phyloP scores from a whole-genome alignment of 2,888 invertebrate species.

The Germaria angustata region DNA sequence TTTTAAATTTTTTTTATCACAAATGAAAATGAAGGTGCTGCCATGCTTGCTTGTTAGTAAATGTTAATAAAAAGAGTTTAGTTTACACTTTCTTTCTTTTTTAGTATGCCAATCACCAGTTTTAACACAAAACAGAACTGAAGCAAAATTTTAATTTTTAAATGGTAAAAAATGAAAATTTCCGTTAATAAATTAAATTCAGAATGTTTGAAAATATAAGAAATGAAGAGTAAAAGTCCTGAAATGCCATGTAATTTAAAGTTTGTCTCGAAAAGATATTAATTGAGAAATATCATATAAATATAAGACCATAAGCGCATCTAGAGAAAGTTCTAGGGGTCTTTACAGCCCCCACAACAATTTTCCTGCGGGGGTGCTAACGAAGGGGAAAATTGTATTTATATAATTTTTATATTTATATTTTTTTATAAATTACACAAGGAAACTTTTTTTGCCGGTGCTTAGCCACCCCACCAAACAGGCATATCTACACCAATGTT shows the following conservation, averaged over 20 bases:
- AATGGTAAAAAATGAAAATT: not conserved
- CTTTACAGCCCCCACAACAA: too few species aligned
- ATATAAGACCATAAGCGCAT: too few species aligned
- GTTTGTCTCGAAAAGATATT: not conserved
- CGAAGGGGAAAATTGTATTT: too few species aligned
- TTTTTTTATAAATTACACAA: too few species aligned
- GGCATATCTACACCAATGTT: too few species aligned
- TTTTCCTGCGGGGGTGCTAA: too few species aligned
- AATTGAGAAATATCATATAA: too few species aligned
- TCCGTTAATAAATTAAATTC: not conserved
- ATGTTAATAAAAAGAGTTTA: constrained; percentile 8
- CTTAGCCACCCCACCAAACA: too few species aligned
- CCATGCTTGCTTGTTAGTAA: constrained; percentile 39
- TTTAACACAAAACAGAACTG: constrained; percentile 1
- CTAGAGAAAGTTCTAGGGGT: too few species aligned
- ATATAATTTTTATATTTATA: too few species aligned
- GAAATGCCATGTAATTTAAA: not conserved
- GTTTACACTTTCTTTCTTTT: not conserved
- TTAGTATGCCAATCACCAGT: constrained; percentile 20
- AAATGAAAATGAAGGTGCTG: constrained; percentile 27
- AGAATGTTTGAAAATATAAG: not conserved
- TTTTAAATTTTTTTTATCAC: constrained; percentile 8
- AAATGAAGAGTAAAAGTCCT: not conserved
- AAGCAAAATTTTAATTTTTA: not conserved
- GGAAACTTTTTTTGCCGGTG: too few species aligned